Conservation (phyloP, 2,113 vertebrate genomes). For the Ceuthmochares aereus region DNA sequence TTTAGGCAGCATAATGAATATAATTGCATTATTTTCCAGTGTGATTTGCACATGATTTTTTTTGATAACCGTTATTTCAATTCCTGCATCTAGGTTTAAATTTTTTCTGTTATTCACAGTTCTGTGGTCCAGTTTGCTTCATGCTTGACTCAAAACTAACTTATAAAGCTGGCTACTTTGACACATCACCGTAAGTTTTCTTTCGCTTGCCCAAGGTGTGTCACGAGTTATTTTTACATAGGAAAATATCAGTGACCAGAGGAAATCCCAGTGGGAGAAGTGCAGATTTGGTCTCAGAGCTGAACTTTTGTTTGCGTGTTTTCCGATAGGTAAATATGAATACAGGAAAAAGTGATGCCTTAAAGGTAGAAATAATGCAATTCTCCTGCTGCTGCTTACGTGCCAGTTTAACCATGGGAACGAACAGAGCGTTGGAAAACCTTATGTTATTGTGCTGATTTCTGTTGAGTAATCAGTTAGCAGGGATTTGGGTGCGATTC, state of each 20-base stretch:
- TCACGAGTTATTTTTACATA: neutral
- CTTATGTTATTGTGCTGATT: neutral
- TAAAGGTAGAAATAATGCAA: neutral
- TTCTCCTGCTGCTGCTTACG: neutral
- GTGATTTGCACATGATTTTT: neutral
- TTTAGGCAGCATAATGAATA: neutral
- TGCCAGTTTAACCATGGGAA: neutral
- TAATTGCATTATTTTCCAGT: neutral
- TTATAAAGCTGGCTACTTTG: neutral
- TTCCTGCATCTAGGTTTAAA: neutral
- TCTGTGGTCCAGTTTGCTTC: neutral
- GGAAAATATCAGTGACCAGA: neutral
- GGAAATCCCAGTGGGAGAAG: neutral
- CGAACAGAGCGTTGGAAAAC: neutral
- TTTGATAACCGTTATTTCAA: neutral
- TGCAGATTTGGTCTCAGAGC: neutral
- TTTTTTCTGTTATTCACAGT: neutral
- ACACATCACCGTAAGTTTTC: neutral
- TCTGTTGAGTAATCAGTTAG: neutral
- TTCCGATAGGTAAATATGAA: neutral
- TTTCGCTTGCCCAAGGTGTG: neutral
- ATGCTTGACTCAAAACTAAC: neutral
- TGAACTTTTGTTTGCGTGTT: neutral
- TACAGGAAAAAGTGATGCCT: neutral
- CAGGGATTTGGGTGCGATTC: neutral